Evolutionary conservation across 2,113 vertebrate species (phyloP).

Genomic region (Leptobrachium leishanense): DNA sequence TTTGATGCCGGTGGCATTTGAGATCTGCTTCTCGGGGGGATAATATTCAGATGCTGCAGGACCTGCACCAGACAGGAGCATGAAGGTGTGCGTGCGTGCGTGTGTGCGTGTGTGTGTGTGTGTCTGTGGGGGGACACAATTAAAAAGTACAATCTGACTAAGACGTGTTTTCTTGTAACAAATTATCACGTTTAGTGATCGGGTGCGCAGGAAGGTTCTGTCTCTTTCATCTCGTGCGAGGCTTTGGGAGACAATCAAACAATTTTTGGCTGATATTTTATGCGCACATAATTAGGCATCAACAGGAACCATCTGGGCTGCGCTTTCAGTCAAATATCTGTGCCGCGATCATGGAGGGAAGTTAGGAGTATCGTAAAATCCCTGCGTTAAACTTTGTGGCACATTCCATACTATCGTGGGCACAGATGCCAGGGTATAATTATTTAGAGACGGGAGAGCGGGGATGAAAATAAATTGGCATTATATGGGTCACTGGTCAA

Average conservation of each 20-base stretch:
- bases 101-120: no score
- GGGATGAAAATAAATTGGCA: background rate
- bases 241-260: slow-evolving; percentile 51
- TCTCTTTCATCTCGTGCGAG: slow-evolving; percentile 46
- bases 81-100: no score
- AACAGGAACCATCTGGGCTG: slow-evolving; percentile 61
- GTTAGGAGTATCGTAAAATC: slow-evolving; percentile 27
- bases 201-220: slow-evolving; percentile 20
- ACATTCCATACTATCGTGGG: slow-evolving; percentile 8
- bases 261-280: slow-evolving; percentile 57
- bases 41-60: slow-evolving; percentile 13
- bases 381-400: slow-evolving; percentile 33
- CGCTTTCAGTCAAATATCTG: slow-evolving; percentile 39
- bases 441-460: slow-evolving; percentile 2
- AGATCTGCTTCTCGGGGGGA: background rate
- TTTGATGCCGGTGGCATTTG: background rate
- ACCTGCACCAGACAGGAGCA: slow-evolving; percentile 7
- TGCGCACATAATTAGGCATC: slow-evolving; percentile 53
- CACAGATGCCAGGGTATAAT: background rate
- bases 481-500: background rate
- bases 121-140: slow-evolving; percentile 1
- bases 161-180: slow-evolving; percentile 21
- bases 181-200: slow-evolving; percentile 42
- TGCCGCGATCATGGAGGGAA: slow-evolving; percentile 23
- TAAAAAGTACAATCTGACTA: slow-evolving; percentile 33